Evolutionary conservation across 2,113 vertebrate genomes (phyloP).

Genomic region (Pluvialis apricaria): DNA sequence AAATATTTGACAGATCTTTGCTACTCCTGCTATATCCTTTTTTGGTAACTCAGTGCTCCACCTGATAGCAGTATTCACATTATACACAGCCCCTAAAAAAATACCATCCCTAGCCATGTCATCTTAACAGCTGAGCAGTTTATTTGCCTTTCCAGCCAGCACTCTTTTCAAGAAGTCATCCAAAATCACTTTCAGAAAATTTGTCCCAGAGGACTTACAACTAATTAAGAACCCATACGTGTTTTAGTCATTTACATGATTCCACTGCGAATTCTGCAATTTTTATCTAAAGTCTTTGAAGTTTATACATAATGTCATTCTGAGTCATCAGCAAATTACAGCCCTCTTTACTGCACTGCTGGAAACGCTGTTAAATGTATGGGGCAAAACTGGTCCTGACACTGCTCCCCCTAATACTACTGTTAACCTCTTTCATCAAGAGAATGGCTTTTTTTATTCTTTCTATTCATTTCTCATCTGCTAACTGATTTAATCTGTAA

Average conservation of each 20-base stretch:
- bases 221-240: constrained; percentile 10
- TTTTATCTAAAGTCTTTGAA: constrained; percentile 1
- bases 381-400: neutral
- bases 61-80: neutral
- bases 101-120: neutral
- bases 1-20: neutral
- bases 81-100: neutral
- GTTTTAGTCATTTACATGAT: neutral
- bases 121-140: neutral
- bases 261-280: constrained; percentile 13
- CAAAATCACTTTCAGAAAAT: neutral
- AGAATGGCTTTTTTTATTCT: neutral
- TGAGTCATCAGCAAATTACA: constrained; percentile 15
- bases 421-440: neutral
- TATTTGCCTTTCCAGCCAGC: neutral
- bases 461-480: neutral
- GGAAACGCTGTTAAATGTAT: neutral
- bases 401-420: neutral
- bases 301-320: neutral
- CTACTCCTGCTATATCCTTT: neutral
- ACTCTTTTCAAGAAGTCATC: neutral
- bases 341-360: neutral
- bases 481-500: neutral
- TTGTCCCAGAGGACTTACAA: neutral
- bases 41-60: neutral